phyloP scores from a whole-genome alignment of 2,113 vertebrate species.

The Rhea americana region DNA sequence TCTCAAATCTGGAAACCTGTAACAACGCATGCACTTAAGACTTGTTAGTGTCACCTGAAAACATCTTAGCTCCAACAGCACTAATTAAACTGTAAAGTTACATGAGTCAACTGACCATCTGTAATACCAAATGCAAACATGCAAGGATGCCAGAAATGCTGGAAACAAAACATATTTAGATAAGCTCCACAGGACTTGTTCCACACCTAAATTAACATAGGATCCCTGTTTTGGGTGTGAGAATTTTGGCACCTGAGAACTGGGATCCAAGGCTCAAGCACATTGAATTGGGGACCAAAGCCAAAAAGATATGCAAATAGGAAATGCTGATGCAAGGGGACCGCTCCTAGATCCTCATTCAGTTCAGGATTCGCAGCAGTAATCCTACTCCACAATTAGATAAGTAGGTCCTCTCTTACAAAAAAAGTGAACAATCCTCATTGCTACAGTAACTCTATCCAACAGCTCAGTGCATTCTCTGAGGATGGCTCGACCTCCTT shows the following conservation, averaged over 20 bases:
- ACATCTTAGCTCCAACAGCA: not conserved
- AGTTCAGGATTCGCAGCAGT: not conserved
- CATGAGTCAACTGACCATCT: not conserved
- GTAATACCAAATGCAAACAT: not conserved
- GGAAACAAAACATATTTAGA: not conserved
- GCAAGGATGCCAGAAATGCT: conserved; percentile 26
- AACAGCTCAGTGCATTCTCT: not conserved
- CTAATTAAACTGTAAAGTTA: conserved; percentile 43
- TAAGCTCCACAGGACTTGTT: not conserved
- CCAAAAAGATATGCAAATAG: not conserved
- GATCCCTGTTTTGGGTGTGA: not conserved
- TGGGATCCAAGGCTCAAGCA: not conserved
- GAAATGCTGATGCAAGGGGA: not conserved
- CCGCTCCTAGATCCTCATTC: not conserved
- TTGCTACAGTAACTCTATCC: not conserved
- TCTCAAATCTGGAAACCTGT: not conserved
- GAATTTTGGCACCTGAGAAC: not conserved
- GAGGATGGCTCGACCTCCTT: not conserved
- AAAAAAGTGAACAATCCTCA: not conserved
- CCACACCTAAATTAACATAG: not conserved
- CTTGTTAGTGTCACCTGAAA: not conserved
- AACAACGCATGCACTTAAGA: not conserved
- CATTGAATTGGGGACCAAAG: not conserved
- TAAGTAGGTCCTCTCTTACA: not conserved
- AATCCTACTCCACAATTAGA: not conserved